Evolutionary conservation across 2,113 vertebrate species (phyloP), one percentile per base, ranked within the genome.

Genomic region (Copsychus sechellarum): DNA sequence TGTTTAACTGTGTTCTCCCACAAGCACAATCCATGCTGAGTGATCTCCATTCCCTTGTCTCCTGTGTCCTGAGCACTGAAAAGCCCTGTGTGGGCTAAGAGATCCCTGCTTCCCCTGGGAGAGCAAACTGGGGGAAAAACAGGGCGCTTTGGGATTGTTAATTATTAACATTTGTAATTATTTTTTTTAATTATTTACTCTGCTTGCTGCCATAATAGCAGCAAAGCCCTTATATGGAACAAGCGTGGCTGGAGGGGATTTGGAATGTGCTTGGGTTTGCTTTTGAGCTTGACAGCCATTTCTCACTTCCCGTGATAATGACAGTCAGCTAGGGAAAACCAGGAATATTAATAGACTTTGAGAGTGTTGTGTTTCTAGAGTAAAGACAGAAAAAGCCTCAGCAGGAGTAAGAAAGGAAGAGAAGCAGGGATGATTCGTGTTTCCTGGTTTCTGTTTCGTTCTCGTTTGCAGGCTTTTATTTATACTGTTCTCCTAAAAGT

Each of bases 161-260:
- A 97, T 97, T 97, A 96, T 97, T 95, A 96, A 95, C 69, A 87
- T 95, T 96, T 94, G 91, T 60, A 97, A 95, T 97, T 97, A 80
- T 80, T 84, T 95, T 81, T 84, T 90, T 28, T 11, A 95, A 97
- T 96, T 94, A 97, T 97, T 96, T 96, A 98, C 81, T 97, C 88
- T 81, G 60, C 66, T 96, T 31, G 14, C 81, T 97, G 60, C 48
- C 34, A 57, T 80, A 88, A 88, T 62, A 95, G 76, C 86, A 82
- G 56, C 72, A 60, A 47, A 79, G 67, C 80, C 95, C 84, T 87
- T 92, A 93, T 93, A 97, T 96, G 83, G 94, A 96, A 54, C 78
- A 53, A 96, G 54, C 2, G 6, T 94, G 94, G 67, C 92, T 93
- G 47, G 93, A 89, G 95, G 95, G 90, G 84, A 95, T 96, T 97